phyloP scores from a whole-genome alignment of 2,888 invertebrate genomes.

The Strigamia crassipes region DNA sequence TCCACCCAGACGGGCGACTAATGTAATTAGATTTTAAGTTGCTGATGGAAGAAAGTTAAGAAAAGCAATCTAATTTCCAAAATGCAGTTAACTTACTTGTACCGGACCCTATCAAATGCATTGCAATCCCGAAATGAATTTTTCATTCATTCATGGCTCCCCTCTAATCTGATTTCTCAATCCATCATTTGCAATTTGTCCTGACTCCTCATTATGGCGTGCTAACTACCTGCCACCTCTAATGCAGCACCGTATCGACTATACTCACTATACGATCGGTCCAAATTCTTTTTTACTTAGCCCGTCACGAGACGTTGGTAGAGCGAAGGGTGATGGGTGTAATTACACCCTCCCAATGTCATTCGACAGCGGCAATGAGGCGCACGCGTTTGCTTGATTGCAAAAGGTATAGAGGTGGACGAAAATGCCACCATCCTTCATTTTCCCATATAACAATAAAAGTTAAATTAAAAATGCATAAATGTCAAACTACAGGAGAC shows the following conservation, averaged over 20 bases:
- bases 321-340: conserved; percentile 26
- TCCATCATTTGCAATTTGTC: conserved; percentile 42
- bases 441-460: neutral
- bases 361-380: conserved; percentile 31
- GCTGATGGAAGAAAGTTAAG: neutral
- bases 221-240: conserved; percentile 31
- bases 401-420: conserved; percentile 2
- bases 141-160: neutral
- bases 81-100: conserved; percentile 13
- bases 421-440: neutral
- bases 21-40: neutral
- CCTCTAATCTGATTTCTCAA: conserved; percentile 42
- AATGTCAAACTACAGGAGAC: no score
- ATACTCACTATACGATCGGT: neutral
- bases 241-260: conserved; percentile 19
- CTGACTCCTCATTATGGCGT: conserved; percentile 40
- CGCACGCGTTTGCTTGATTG: conserved; percentile 35
- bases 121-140: conserved; percentile 35
- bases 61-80: conserved; percentile 8
- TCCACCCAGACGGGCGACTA: neutral
- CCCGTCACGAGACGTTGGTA: conserved; percentile 24
- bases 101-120: conserved; percentile 18
- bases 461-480: no score
- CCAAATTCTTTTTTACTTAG: conserved; percentile 30
- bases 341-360: conserved; percentile 41